Conservation (phyloP, 2,797 vertebrate species). For the Tamandua tetradactyla region DNA sequence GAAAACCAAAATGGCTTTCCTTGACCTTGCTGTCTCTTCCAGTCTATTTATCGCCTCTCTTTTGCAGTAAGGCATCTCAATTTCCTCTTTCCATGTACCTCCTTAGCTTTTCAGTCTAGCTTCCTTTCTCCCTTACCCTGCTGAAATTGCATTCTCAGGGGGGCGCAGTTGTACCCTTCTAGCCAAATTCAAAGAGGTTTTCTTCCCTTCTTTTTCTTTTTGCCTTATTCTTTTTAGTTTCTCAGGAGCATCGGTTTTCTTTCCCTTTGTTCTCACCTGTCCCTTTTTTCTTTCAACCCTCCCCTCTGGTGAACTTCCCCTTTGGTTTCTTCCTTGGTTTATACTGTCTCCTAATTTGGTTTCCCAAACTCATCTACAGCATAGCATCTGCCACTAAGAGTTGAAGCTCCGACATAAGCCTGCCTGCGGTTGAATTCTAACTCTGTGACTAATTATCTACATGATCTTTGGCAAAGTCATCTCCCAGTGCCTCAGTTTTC, state of each 20-base stretch:
- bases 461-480: not conserved
- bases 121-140: not conserved
- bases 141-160: not conserved
- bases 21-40: not conserved
- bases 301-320: not conserved
- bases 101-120: not conserved
- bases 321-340: not conserved
- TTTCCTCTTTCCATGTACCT: not conserved
- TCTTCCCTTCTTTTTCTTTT: not conserved
- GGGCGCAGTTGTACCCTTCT: not conserved
- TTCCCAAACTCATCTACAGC: not conserved
- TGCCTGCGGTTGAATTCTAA: not conserved
- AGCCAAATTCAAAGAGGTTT: not conserved
- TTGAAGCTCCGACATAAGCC: not conserved
- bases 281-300: not conserved
- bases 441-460: not conserved
- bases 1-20: not conserved
- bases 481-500: not conserved
- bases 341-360: not conserved
- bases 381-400: not conserved
- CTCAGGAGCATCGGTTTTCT: not conserved
- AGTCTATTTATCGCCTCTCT: constrained; percentile 3
- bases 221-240: constrained; percentile 3
- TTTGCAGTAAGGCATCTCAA: not conserved
- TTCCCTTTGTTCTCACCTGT: not conserved